Conservation (phyloP, 2,113 vertebrate genomes). For the Semnornis frantzii region DNA sequence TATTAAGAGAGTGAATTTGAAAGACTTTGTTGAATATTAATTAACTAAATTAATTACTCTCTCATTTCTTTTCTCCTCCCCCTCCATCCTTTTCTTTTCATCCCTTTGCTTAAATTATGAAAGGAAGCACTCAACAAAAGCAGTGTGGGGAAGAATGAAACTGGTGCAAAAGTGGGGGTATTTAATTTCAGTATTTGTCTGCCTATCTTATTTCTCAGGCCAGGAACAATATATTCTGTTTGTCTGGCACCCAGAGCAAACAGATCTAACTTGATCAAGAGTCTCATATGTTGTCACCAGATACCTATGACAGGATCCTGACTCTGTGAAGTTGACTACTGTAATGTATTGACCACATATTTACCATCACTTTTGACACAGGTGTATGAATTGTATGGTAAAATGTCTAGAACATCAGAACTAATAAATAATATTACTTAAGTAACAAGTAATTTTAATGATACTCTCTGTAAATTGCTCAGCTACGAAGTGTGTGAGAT, state of each 20-base stretch:
- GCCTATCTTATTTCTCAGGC: background rate
- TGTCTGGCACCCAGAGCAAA: background rate
- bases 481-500: background rate
- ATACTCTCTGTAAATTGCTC: background rate
- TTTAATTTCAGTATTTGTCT: constrained; percentile 3
- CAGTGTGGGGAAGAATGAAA: background rate
- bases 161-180: background rate
- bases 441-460: background rate
- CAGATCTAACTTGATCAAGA: background rate
- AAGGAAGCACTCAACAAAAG: background rate
- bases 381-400: background rate
- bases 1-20: background rate
- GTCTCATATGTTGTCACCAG: background rate
- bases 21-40: background rate
- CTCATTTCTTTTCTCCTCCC: background rate
- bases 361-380: background rate
- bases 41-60: background rate
- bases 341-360: background rate
- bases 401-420: background rate
- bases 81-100: background rate
- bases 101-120: background rate
- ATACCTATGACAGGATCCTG: background rate
- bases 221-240: background rate
- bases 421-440: background rate
- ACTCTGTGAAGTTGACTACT: background rate